phyloP scores from a whole-genome alignment of 2,113 vertebrate genomes.

The Mus musculus region GRCm39 chr10:90007501-90008000 shows the following conservation, averaged over 20 bases:
- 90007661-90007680: not conserved
- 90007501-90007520: constrained; percentile 3
- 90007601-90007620: not conserved
- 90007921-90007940: constrained; percentile 34
- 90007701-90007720: constrained; percentile 29
- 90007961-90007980: constrained; percentile 20
- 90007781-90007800: constrained; percentile 23
- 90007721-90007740: not conserved
- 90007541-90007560: not conserved
- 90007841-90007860: constrained; percentile 30
- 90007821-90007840: not conserved
- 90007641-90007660: not conserved
- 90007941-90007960: not conserved
- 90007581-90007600: not conserved
- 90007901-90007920: not conserved
- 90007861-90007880: constrained; percentile 47
- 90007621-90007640: not conserved
- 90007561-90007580: constrained; percentile 34
- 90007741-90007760: not conserved
- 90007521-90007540: constrained; percentile 40
- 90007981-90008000: not conserved
- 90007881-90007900: not conserved
- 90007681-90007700: constrained; percentile 15
- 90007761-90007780: not conserved
- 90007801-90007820: not conserved